Percentiles rank a stretch among this genome's conserved stretches.
Conservation (phyloP, 1,140 invertebrate genomes). For the Heterodera schachtii region DNA sequence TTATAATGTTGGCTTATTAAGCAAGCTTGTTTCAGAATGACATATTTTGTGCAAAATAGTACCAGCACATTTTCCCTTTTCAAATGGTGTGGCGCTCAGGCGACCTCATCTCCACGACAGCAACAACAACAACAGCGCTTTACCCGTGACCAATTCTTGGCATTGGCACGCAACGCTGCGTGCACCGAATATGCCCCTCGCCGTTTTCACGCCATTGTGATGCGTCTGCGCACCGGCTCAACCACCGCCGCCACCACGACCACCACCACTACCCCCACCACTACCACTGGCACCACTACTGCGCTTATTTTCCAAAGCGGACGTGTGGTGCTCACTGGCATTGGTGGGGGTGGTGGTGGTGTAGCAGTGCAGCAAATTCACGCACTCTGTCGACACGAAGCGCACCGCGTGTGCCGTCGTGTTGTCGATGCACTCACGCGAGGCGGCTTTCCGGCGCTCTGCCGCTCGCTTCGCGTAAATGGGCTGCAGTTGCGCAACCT, state of each 20-base stretch:
- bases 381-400: background rate
- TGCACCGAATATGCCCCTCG: constrained; percentile 1
- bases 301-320: constrained; percentile 1
- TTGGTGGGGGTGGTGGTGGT: background rate
- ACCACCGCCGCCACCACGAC: too few relatives aligned
- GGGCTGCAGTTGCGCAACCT: background rate
- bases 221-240: background rate
- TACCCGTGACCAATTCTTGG: background rate
- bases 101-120: too few relatives aligned
- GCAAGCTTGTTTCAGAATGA: too few relatives aligned
- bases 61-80: background rate
- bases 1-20: too few relatives aligned
- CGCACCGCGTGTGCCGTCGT: background rate
- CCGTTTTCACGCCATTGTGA: constrained; percentile 18
- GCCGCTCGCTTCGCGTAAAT: background rate
- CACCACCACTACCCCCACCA: background rate
- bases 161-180: background rate
- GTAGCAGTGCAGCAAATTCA: too few relatives aligned
- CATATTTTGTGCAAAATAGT: background rate
- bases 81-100: background rate
- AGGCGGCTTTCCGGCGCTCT: background rate
- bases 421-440: background rate
- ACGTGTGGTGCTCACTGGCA: constrained; percentile 1
- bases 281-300: background rate
- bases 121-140: background rate